Evolutionary conservation across 2,797 vertebrate genomes (phyloP), one percentile per base, ranked within the genome.

Genomic region (Syncerus caffer): DNA sequence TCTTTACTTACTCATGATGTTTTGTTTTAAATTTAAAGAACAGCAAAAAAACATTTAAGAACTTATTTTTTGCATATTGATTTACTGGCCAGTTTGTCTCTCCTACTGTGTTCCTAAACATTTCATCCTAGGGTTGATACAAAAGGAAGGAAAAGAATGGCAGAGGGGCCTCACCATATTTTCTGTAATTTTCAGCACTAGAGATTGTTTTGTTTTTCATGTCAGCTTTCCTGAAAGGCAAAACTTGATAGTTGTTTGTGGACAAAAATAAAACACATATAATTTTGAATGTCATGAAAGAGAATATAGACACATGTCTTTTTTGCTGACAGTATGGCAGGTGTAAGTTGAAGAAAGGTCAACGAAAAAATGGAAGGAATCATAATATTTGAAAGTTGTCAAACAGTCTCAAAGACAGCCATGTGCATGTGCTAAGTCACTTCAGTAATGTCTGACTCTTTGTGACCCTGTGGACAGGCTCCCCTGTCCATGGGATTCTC

Each of bases 211-310:
- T 67, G 9, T 34, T 67, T 67, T 8, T 67, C 9, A 34, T 34
- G 71, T 92, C 38, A 31, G 13, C 42, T 94, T 92, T 94, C 74
- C 53, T 82, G 80, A 50, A 87, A 64, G 92, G 57, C 7, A 38
- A 87, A 94, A n/a, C 17, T 67, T 34, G 8, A 31, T 6, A n/a
- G 3, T 16, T 76, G 4, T 38, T 71, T 84, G 23, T 38, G 29
- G 10, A 4, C 15, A 86, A n/a, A 91, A 86, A 90, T 12, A 34
- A 64, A 64, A 64, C 31, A n/a, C 34, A 17, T 15, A 31, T 55
- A 71, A 42, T 16, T 64, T 64, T 76, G 7, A 50, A 64, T 13
- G 21, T 85, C 60, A 76, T 67, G 64, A 34, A 34, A 34, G 8
- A 34, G 17, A 34, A 34, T 34, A 67, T 3, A 67, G n/a, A 11